These are phyloP conservation scores for Pardalotus punctatus DNA, from an alignment of 2,113 vertebrate species.

Conservation along the genomic window DNA sequence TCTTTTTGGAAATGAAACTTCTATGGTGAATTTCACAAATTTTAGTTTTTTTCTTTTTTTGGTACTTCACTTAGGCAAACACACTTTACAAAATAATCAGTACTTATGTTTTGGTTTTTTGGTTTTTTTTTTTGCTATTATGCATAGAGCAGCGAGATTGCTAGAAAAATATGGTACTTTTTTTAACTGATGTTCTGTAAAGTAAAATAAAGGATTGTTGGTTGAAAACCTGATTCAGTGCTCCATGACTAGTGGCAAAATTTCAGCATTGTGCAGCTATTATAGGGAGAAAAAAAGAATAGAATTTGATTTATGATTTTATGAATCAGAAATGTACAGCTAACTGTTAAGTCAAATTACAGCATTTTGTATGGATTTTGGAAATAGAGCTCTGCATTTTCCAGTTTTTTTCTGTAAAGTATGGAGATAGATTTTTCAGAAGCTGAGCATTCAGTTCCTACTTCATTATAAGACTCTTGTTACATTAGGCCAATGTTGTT, in stretches of 20 bases:
- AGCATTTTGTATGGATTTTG: neutral
- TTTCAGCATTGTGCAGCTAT: neutral
- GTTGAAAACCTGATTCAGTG: neutral
- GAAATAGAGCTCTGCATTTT: neutral
- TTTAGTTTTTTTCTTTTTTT: too few species aligned
- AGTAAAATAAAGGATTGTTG: neutral
- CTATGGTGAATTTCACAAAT: conserved; percentile 19
- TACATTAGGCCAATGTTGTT: neutral
- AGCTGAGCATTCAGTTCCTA: neutral
- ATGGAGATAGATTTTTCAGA: neutral
- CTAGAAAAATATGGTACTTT: neutral
- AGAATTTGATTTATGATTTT: conserved; percentile 24
- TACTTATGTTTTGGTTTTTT: neutral
- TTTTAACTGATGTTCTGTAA: neutral
- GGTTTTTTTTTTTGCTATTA: neutral
- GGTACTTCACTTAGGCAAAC: too few species aligned
- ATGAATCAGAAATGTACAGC: neutral
- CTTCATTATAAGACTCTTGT: neutral
- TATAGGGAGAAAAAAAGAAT: neutral
- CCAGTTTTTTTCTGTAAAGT: neutral
- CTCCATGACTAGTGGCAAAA: neutral
- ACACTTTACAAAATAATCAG: conserved; percentile 48
- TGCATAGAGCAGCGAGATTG: neutral
- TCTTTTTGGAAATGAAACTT: conserved; percentile 56
- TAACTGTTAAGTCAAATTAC: neutral